Evolutionary conservation across 2,888 invertebrate genomes (phyloP).

Genomic region (Andrena bucephala): DNA sequence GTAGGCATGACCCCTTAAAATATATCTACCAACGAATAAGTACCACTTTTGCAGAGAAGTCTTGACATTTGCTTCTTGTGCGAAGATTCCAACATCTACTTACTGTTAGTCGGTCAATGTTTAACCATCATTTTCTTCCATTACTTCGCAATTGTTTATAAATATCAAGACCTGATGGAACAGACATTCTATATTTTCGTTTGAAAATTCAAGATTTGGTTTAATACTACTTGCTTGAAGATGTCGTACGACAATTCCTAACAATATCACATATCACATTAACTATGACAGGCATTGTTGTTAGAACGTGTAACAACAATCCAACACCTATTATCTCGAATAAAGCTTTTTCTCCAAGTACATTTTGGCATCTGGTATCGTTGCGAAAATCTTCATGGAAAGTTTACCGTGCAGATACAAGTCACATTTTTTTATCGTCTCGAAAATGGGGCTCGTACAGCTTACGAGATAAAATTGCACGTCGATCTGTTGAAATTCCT

Average conservation of each 20-base stretch:
- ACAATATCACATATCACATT: constrained; percentile 30
- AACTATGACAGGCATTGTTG: constrained; percentile 3
- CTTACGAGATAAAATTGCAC: constrained; percentile 87
- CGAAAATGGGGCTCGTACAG: constrained; percentile 85
- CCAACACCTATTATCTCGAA: constrained; percentile 41
- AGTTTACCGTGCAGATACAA: constrained; percentile 78
- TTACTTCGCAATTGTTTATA: neutral
- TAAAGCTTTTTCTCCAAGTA: constrained; percentile 81
- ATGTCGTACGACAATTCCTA: constrained; percentile 11
- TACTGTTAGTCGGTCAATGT: no score
- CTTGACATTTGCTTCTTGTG: neutral
- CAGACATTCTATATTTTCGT: neutral
- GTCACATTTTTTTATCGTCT: constrained; percentile 82
- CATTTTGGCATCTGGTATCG: constrained; percentile 88
- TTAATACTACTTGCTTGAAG: constrained; percentile 13
- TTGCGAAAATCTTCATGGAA: constrained; percentile 86
- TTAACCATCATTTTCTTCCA: neutral
- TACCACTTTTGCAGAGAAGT: constrained; percentile 1
- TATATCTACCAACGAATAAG: neutral
- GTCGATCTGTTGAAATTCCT: constrained; percentile 86
- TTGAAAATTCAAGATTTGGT: neutral
- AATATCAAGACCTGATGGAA: constrained; percentile 6
- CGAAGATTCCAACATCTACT: neutral
- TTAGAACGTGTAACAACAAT: constrained; percentile 1
- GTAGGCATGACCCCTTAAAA: neutral